phyloP scores from a whole-genome alignment of 2,797 vertebrate species.

The Yasuhikotakia modesta region DNA sequence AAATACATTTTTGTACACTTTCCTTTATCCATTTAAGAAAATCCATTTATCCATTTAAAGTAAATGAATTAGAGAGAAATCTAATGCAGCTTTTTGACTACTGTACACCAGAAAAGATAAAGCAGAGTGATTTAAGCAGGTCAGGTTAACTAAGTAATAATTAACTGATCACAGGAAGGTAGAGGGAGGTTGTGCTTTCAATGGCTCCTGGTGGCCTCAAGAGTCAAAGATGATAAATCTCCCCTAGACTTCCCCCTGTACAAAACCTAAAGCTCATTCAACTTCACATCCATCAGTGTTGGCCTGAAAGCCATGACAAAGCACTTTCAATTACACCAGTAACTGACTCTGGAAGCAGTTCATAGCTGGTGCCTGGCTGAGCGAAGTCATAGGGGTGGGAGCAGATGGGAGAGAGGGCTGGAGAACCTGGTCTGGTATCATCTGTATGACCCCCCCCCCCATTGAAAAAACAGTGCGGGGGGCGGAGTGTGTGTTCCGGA shows the following conservation, averaged over 20 bases:
- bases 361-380: conserved; percentile 74
- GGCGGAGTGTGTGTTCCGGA: conserved; percentile 28
- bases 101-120: conserved; percentile 60
- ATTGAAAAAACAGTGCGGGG: conserved; percentile 70
- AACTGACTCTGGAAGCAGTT: conserved; percentile 85
- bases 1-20: not conserved
- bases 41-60: no score
- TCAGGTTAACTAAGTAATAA: conserved; percentile 81
- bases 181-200: conserved; percentile 75
- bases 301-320: conserved; percentile 89
- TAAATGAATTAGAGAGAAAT: not conserved
- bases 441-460: conserved; percentile 73
- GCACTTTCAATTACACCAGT: conserved; percentile 86
- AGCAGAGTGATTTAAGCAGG: conserved; percentile 70
- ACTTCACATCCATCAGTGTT: conserved; percentile 92
- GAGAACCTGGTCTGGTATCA: conserved; percentile 68
- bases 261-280: conserved; percentile 93
- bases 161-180: conserved; percentile 72
- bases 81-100: conserved; percentile 44
- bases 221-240: conserved; percentile 87
- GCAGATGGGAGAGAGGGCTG: conserved; percentile 67
- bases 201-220: conserved; percentile 83
- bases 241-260: conserved; percentile 77
- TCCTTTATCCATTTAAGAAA: not conserved
- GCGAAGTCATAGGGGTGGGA: conserved; percentile 56